Conservation (phyloP, 2,888 invertebrate species). For the Tetranychus truncatus region DNA sequence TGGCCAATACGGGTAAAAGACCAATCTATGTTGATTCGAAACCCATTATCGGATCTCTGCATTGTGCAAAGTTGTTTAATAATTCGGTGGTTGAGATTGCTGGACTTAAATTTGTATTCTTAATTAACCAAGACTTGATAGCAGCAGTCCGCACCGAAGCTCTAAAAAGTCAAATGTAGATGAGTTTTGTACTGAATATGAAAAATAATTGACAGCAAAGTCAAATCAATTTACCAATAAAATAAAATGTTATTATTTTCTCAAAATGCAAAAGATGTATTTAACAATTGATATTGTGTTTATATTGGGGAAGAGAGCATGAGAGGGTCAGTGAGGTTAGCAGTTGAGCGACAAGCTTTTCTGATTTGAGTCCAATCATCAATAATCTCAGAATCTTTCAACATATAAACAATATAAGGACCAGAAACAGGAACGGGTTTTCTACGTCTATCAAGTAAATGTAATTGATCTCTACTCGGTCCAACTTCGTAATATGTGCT, state of each 20-base stretch:
- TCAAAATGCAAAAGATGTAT: too few species aligned
- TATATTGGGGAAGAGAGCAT: too few species aligned
- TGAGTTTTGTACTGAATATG: background rate
- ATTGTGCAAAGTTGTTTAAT: conserved; percentile 67
- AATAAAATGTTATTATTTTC: too few species aligned
- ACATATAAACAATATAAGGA: conserved; percentile 88
- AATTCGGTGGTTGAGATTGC: conserved; percentile 89
- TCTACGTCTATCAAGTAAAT: conserved; percentile 20
- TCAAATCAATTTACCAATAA: too few species aligned
- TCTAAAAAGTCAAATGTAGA: conserved; percentile 15
- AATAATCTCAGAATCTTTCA: conserved; percentile 74
- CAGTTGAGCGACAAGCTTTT: conserved; percentile 41
- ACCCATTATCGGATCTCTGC: conserved; percentile 58
- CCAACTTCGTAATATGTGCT: conserved; percentile 13
- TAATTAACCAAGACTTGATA: conserved; percentile 77
- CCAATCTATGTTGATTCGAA: conserved; percentile 84
- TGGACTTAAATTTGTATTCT: conserved; percentile 73
- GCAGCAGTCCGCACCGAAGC: conserved; percentile 21
- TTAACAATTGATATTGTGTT: too few species aligned
- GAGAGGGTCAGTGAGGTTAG: background rate
- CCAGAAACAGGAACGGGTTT: conserved; percentile 28
- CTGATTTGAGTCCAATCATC: conserved; percentile 86
- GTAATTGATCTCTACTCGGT: conserved; percentile 14
- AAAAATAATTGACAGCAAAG: background rate
- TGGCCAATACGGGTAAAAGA: conserved; percentile 82